These are phyloP conservation scores for Spodoptera littoralis DNA, from an alignment of 2,888 invertebrate genomes.

Conservation along the genomic window DNA sequence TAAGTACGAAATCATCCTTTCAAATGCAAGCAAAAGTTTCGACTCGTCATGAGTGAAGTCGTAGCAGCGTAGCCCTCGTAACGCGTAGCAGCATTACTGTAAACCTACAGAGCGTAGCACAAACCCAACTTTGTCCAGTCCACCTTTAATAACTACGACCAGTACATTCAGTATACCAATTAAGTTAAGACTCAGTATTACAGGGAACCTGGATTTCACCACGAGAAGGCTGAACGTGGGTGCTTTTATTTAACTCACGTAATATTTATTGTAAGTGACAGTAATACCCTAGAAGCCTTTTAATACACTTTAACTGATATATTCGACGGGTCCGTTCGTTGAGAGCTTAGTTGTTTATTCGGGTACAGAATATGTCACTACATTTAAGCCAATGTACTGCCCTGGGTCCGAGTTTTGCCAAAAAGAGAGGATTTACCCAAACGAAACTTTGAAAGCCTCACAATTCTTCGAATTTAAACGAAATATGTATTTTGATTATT, in stretches of 20 bases:
- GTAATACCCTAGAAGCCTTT: slow-evolving; percentile 27
- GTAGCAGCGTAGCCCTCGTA: slow-evolving; percentile 28
- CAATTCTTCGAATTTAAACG: no score
- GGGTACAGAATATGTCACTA: slow-evolving; percentile 1
- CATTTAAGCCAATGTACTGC: background rate
- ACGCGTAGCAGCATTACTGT: slow-evolving; percentile 3
- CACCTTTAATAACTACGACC: slow-evolving; percentile 10
- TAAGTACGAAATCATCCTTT: slow-evolving; percentile 1
- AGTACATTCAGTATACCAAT: slow-evolving; percentile 14
- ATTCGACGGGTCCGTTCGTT: slow-evolving; percentile 5
- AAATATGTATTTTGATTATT: no score
- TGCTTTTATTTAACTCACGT: slow-evolving; percentile 16
- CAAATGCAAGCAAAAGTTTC: background rate
- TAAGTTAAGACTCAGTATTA: slow-evolving; percentile 21
- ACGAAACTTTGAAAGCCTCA: background rate
- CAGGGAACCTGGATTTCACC: slow-evolving; percentile 12
- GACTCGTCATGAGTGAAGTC: background rate
- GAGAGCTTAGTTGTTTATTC: slow-evolving; percentile 10
- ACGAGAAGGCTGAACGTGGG: slow-evolving; percentile 25
- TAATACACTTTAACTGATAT: slow-evolving; percentile 6
- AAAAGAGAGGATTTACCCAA: background rate
- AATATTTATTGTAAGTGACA: slow-evolving; percentile 34
- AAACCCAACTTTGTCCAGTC: slow-evolving; percentile 6
- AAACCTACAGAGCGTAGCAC: background rate
- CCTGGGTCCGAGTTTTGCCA: background rate